Conservation (phyloP, 2,888 invertebrate species). For the Epistrophe grossulariae region DNA sequence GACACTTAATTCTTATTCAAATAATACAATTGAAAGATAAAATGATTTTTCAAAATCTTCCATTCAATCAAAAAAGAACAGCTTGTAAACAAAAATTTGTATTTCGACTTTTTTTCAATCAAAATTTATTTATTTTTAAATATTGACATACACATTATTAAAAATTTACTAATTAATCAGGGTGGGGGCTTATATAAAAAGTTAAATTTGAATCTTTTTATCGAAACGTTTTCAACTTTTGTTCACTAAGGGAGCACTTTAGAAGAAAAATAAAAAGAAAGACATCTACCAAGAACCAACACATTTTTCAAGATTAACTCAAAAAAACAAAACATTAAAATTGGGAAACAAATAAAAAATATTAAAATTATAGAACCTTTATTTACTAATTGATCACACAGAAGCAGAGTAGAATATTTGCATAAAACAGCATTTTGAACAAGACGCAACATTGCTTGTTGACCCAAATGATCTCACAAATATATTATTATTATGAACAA, state of each 20-base stretch:
- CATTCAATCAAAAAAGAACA: background rate
- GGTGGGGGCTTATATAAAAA: background rate
- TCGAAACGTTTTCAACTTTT: background rate
- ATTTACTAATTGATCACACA: constrained; percentile 49
- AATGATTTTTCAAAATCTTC: background rate
- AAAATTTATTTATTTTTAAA: background rate
- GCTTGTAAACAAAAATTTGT: background rate
- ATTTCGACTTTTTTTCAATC: background rate
- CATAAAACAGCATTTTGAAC: constrained; percentile 54
- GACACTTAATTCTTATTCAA: background rate
- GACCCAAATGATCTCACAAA: constrained; percentile 42
- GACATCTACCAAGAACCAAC: background rate
- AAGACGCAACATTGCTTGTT: constrained; percentile 59
- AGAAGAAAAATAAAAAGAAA: background rate
- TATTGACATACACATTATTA: background rate
- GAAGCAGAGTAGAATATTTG: constrained; percentile 51
- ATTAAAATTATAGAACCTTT: constrained; percentile 11
- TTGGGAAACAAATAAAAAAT: background rate
- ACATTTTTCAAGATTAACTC: background rate
- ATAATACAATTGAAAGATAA: background rate
- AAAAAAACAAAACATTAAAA: background rate
- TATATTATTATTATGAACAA: constrained; percentile 12
- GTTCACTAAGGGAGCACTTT: background rate
- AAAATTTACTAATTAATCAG: background rate
- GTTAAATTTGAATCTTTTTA: background rate